Base-by-base conservation (phyloP, 2,113 vertebrate species). In the Sakesphorus luctuosus region DNA sequence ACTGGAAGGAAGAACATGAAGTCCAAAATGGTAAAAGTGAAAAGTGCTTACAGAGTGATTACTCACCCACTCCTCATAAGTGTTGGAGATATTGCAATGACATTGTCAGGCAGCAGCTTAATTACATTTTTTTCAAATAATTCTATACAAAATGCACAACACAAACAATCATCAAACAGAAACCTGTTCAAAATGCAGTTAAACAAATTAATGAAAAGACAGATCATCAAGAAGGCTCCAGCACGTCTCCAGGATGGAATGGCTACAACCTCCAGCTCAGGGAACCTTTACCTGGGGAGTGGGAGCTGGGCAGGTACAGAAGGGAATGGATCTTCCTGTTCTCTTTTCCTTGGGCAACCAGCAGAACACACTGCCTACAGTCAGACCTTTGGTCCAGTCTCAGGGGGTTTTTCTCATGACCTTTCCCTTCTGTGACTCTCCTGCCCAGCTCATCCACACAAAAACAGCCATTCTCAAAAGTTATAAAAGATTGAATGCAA, bases 231-330 rank as follows among this genome's bases (percentile, higher is more conserved):
- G 65, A 69, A 44, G 75, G 26, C 75, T 36, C 2, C 2, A 85
- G 35, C 1, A 4, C 2, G 18, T 53, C 65, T 67, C 1, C 23
- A n/a, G 49, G 71, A 52, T 11, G 2, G 4, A 80, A 86, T 2
- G 24, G 35, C 53, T 89, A 63, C 44, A 61, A 9, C 5, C 33
- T 47, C 6, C 49, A 50, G 16, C 58, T 83, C 23, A 18, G 56
- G 28, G 11, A 80, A 11, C n/a, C 9, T 56, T 43, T 11, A 18
- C 0, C 0, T 20, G n/a, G 23, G 58, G 19, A 25, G 29, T 3
- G 23, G 36, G 29, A 62, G 53, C 36, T 68, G 36, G 28, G n/a
- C 56, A 50, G 25, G 4, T 24, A 23, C 6, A 24, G 11, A 11
- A 49, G 52, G 46, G 63, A 58, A 43, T 2, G 11, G 35, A 71